A percentile compares a stretch with the other conserved stretches of the same genome.
Conservation (phyloP, 2,888 invertebrate species). For the Pemphredon lugubris region DNA sequence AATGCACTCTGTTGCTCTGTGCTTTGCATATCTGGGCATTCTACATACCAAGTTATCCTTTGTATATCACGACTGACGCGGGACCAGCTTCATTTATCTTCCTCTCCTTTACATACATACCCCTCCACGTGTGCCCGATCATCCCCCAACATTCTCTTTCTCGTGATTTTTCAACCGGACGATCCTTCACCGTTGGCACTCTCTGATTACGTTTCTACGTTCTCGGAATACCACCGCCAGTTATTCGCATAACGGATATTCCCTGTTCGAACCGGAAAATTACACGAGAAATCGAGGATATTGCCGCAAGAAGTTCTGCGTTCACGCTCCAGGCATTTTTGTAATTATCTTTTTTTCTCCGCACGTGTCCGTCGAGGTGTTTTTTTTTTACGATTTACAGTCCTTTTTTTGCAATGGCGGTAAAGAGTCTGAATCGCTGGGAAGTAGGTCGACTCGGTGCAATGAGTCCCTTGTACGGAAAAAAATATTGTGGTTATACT, state of each 20-base stretch:
- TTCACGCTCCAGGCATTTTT: too few species aligned
- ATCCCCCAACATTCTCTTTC: constrained; percentile 10
- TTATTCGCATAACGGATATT: constrained; percentile 23
- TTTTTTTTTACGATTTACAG: constrained; percentile 3
- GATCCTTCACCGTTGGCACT: constrained; percentile 53
- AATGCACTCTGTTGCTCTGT: constrained; percentile 37
- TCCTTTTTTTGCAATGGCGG: too few species aligned
- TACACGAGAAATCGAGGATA: constrained; percentile 28
- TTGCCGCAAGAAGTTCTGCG: constrained; percentile 17
- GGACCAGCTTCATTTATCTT: constrained; percentile 50
- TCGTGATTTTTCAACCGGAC: constrained; percentile 46
- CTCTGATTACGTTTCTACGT: constrained; percentile 49
- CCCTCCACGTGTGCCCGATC: constrained; percentile 35
- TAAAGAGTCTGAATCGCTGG: too few species aligned
- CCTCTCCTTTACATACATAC: constrained; percentile 29
- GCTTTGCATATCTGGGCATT: constrained; percentile 56
- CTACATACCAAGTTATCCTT: constrained; percentile 52
- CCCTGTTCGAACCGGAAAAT: constrained; percentile 20
- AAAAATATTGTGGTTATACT: too few species aligned
- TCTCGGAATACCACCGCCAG: constrained; percentile 35
- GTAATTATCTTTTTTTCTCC: too few species aligned
- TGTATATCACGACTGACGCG: constrained; percentile 40
- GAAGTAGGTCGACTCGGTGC: too few species aligned
- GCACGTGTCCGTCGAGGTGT: background rate
- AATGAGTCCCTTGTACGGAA: too few species aligned